A percentile compares a stretch with the other conserved stretches of the same genome.
phyloP scores from a whole-genome alignment of 2,888 invertebrate genomes.

The Epirrhoe tristata region DNA sequence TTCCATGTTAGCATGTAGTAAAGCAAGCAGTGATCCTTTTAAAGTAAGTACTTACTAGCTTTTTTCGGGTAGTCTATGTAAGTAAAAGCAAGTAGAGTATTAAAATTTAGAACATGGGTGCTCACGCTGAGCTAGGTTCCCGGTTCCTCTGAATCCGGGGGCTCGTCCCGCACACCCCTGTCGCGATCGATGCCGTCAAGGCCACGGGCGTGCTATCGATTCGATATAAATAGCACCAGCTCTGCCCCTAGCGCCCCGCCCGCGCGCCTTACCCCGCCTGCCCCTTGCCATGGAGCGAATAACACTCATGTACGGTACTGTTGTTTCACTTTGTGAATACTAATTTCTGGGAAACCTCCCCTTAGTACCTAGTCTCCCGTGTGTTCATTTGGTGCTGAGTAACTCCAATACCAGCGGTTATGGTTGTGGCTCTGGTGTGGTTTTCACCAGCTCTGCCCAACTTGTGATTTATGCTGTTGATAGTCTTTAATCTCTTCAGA shows the following conservation, averaged over 20 bases:
- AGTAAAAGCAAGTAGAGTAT: too few species aligned
- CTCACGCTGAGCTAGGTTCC: conserved; percentile 7
- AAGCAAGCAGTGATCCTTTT: too few species aligned
- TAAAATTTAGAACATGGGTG: background rate
- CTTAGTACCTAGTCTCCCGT: background rate
- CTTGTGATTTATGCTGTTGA: background rate
- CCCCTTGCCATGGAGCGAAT: conserved; percentile 27
- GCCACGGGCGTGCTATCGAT: conserved; percentile 83
- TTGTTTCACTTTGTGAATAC: conserved; percentile 7
- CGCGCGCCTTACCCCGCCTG: conserved; percentile 40
- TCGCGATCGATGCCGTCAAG: conserved; percentile 77
- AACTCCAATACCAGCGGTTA: background rate
- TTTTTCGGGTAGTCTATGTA: too few species aligned
- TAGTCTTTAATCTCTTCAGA: background rate
- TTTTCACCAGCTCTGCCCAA: too few species aligned
- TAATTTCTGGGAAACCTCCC: too few species aligned
- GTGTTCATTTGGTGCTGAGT: background rate
- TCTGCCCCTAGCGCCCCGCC: conserved; percentile 53
- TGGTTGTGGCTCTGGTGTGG: background rate
- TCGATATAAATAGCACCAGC: conserved; percentile 80
- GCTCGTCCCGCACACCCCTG: conserved; percentile 71
- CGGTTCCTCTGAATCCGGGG: conserved; percentile 53
- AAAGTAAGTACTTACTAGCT: too few species aligned
- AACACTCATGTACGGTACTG: conserved; percentile 4
- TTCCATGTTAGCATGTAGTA: too few species aligned